Evolutionary conservation across 2,113 vertebrate genomes (phyloP), one percentile per base, ranked within the genome.

Genomic region (Emydura subglobosa): DNA sequence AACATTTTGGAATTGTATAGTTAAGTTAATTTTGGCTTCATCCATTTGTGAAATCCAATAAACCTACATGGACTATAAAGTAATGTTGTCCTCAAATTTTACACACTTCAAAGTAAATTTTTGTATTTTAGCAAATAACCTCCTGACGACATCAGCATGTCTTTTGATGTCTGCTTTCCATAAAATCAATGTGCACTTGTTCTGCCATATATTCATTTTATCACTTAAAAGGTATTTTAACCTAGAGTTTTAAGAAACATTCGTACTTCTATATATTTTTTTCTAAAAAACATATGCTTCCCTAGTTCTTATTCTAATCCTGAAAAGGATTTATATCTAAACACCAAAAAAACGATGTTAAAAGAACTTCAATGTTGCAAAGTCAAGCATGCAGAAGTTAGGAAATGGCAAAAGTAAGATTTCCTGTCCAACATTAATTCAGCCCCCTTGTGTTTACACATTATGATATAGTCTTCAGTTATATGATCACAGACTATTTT

Each of bases 31-130:
- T 92, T 88, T 93, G 76, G 85, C 76, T 91, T 55, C 5, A 83
- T 25, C 59, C 68, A 11, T 88, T 90, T 95, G 72, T 87, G 59
- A 94, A 92, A 91, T 49, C 16, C 39, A 89, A 72, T 89, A 92
- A 27, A 42, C 39, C 55, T 54, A 57, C 84, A 82, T 87, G 49
- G 31, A 85, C 27, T 42, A 4, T 44, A 81, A 85, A 53, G 17
- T 68, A 74, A n/a, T 74, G 78, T 79, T 68, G 3, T 3, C 83
- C 96, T 90, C 47, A 31, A 29, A 81, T 80, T 93, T 80, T 65
- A 2, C 82, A 84, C 92, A 27, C 39, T 79, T 79, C 49, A 87
- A 76, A 6, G 11, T 76, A 82, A 90, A 79, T 83, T 13, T 87
- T 10, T 94, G 14, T 89, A 14, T 61, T 95, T 83, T 53, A 83